Evolutionary conservation across 2,113 vertebrate genomes (phyloP).

Genomic region (Chloebia gouldiae): DNA sequence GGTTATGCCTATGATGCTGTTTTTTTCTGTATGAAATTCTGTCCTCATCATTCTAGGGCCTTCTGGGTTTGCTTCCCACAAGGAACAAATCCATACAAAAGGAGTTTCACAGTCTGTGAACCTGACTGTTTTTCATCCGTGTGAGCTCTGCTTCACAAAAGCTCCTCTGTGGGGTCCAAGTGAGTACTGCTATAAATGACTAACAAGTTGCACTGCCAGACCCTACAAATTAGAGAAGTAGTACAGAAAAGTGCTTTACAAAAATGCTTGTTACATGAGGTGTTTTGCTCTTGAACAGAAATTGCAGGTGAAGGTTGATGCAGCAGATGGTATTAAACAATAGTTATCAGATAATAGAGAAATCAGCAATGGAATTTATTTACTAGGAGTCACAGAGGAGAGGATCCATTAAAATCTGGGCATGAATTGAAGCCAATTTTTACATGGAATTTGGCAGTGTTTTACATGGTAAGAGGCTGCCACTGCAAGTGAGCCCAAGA

Average conservation of each 20-base stretch:
- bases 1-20: neutral
- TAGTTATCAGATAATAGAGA: neutral
- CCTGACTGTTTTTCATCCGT: neutral
- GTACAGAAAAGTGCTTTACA: neutral
- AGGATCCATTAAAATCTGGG: neutral
- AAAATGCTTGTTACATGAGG: neutral
- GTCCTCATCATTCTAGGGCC: neutral
- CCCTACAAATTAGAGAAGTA: neutral
- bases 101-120: neutral
- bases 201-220: neutral
- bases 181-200: neutral
- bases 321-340: neutral
- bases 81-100: neutral
- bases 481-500: neutral
- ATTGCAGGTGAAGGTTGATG: neutral
- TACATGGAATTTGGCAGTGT: neutral
- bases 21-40: neutral
- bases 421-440: neutral
- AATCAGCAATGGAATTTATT: neutral
- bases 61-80: neutral
- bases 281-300: neutral
- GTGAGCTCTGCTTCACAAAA: neutral
- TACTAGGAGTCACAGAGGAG: neutral
- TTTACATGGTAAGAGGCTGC: neutral
- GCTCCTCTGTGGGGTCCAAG: neutral